Conservation (phyloP, 2,113 vertebrate species). For the Ptilorrhoa leucosticta region DNA sequence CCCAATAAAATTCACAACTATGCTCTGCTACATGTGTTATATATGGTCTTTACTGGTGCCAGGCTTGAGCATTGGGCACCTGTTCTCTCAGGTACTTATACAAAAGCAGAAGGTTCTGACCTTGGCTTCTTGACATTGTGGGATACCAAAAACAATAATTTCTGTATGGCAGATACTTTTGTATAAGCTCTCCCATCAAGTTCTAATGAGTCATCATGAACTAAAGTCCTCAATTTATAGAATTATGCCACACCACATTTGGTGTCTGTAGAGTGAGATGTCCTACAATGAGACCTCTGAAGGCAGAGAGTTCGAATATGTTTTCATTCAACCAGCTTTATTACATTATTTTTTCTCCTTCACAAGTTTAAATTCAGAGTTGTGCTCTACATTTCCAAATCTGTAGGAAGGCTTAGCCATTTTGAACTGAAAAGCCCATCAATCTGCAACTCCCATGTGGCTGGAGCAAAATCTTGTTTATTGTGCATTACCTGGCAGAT, state of each 20-base stretch:
- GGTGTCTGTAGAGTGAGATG: neutral
- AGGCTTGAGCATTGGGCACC: neutral
- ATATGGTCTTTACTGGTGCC: neutral
- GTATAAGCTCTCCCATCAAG: neutral
- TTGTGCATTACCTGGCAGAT: neutral
- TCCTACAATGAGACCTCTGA: neutral
- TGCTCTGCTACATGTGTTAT: neutral
- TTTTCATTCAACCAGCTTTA: neutral
- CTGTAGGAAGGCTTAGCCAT: neutral
- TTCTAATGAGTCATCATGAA: neutral
- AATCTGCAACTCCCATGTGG: neutral
- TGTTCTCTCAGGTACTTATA: neutral
- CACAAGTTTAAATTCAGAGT: neutral
- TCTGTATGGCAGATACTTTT: neutral
- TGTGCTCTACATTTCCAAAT: neutral
- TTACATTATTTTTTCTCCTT: neutral
- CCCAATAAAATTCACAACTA: neutral
- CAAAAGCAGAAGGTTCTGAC: neutral
- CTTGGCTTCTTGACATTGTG: neutral
- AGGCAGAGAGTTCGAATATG: neutral
- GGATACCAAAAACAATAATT: neutral
- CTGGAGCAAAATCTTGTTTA: neutral
- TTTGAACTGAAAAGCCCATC: conserved; percentile 23
- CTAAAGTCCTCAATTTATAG: neutral
- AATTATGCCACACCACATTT: neutral